Evolutionary conservation across 2,888 invertebrate genomes (phyloP), one percentile per base, ranked within the genome.

Genomic region (Ichneumoninae sp.): DNA sequence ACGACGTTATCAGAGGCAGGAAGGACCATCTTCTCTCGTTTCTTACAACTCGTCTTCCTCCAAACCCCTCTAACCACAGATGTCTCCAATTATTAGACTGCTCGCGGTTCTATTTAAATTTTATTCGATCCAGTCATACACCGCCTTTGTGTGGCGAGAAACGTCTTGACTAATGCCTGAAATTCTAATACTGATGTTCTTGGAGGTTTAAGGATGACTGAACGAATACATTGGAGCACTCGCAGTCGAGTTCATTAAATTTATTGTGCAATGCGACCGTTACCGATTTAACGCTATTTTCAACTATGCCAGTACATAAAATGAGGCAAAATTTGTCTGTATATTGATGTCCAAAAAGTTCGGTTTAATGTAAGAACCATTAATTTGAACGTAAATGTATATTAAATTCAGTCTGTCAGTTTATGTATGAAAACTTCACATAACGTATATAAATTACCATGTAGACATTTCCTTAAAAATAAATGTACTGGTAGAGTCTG

Each of bases 1-100:
- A 91, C 88, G 89, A 91, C 88, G 88, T 92, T 91, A 91, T 91
- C 91, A 89, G 90, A 89, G 86, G 71, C 76, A 63, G 65, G 30
- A 57, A 33, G 40, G 63, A 70, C 47, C n/a, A 47, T 79, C n/a
- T 76, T 66, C 66, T n/a, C 63, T 44, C 26, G 22, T 30, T 65
- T 66, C 60, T 52, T 36, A 36, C 71, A 10, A 77, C 52, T 40
- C 30, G 47, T 65, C 71, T 50, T 68, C 36, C 44, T 52, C 8
- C 52, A 81, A 19, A 7, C 70, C 66, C 71, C 75, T 47, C 65
- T 26, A 82, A 74, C 73, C 74, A 33, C 81, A 83, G 76, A 76
- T 82, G 82, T 78, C 75, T 79, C 54, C 82, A 74, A 78, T 82
- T 71, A 79, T 79, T 69, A 66, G 69, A 65, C 70, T 33, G 19